Evolutionary conservation across 2,888 invertebrate species (phyloP).

Genomic region (Polydrusus pterygomalis): DNA sequence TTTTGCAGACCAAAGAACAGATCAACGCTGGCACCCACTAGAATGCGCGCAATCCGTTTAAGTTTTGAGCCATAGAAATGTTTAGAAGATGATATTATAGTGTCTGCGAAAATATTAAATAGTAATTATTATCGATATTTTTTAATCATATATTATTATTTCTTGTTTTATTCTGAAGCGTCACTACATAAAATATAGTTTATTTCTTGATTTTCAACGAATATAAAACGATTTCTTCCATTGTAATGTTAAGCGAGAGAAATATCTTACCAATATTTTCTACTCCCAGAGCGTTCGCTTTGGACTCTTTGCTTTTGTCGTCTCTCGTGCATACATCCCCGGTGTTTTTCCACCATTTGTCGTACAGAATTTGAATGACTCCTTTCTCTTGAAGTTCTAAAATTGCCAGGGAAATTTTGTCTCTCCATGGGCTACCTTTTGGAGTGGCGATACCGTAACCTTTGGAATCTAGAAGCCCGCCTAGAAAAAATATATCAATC

Average conservation of each 20-base stretch:
- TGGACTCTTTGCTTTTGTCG: slow-evolving; percentile 91
- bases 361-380: slow-evolving; percentile 92
- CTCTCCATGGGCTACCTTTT: slow-evolving; percentile 97
- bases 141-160: too few relatives aligned
- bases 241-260: too few relatives aligned
- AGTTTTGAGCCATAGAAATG: too few relatives aligned
- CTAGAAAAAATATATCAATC: slow-evolving; percentile 30
- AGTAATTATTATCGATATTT: too few relatives aligned
- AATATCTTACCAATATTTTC: slow-evolving; percentile 86
- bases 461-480: slow-evolving; percentile 84
- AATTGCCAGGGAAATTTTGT: slow-evolving; percentile 95
- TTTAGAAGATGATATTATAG: too few relatives aligned
- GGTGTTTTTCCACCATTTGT: slow-evolving; percentile 99
- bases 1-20: too few relatives aligned
- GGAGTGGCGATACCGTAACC: slow-evolving; percentile 98
- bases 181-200: background rate
- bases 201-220: background rate
- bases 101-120: too few relatives aligned
- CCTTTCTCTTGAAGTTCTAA: slow-evolving; percentile 97
- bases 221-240: background rate
- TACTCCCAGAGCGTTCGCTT: slow-evolving; percentile 94
- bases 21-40: too few relatives aligned
- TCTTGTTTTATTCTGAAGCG: too few relatives aligned
- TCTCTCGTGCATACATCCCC: slow-evolving; percentile 93
- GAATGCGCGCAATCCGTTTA: too few relatives aligned